These are phyloP conservation scores for Poeciliopsis infans DNA, from an alignment of 2,797 vertebrate species.

Conservation along the genomic window DNA sequence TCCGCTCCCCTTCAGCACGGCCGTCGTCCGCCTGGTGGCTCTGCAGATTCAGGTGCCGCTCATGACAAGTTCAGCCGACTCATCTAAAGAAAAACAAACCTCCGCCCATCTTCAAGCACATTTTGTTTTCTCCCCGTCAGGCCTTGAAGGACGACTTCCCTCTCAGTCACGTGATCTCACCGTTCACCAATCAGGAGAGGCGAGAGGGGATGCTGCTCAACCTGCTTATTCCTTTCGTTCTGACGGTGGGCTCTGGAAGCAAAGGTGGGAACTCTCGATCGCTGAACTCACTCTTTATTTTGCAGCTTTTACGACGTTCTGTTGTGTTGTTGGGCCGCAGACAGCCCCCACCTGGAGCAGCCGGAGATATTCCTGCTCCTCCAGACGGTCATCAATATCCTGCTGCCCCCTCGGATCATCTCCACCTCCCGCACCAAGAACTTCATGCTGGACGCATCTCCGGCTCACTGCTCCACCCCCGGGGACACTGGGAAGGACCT, in stretches of 20 bases:
- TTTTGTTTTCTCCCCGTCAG: conserved; percentile 68
- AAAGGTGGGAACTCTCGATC: conserved; percentile 82
- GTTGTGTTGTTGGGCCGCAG: conserved; percentile 70
- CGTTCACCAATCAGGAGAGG: conserved; percentile 99
- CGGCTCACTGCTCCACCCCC: conserved; percentile 97
- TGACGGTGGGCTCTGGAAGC: conserved; percentile 98
- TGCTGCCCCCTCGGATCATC: conserved; percentile 95
- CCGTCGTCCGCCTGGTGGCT: conserved; percentile 97
- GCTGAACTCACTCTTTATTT: not conserved
- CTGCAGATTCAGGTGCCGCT: conserved; percentile 95
- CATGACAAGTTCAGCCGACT: not conserved
- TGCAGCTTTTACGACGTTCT: accelerated
- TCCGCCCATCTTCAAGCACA: not conserved
- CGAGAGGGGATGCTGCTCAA: conserved; percentile 99
- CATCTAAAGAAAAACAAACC: too few relatives aligned
- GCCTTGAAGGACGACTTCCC: conserved; percentile 99
- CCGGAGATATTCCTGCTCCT: conserved; percentile 96
- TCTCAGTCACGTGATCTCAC: conserved; percentile 98
- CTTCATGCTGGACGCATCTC: conserved; percentile 96
- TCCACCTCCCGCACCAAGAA: conserved; percentile 99
- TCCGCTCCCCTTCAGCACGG: conserved; percentile 98
- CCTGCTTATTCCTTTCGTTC: conserved; percentile 97
- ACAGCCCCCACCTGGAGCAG: conserved; percentile 95
- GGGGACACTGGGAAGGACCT: conserved; percentile 94
- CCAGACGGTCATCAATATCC: conserved; percentile 97